These are phyloP conservation scores for Drosophila nr. perissopoda DNA, from an alignment of 2,888 invertebrate species.

Conservation along the genomic window DNA sequence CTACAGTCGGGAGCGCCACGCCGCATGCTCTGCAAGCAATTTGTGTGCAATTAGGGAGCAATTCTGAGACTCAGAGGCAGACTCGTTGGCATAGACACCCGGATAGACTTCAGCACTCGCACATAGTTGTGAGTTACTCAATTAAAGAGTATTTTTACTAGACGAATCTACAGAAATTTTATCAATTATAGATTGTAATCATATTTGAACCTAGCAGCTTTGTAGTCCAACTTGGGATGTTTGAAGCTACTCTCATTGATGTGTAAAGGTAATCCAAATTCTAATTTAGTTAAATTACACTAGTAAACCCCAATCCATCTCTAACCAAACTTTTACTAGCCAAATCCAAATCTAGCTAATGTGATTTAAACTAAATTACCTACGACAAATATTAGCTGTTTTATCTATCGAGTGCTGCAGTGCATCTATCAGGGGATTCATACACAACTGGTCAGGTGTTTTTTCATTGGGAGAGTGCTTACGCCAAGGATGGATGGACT, in stretches of 20 bases:
- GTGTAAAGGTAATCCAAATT: not conserved
- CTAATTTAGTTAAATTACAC: not conserved
- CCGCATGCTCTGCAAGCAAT: slow-evolving; percentile 79
- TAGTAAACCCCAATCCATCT: not conserved
- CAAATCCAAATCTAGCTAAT: not conserved
- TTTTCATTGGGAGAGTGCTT: slow-evolving; percentile 51
- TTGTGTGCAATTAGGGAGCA: slow-evolving; percentile 7
- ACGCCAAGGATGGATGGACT: slow-evolving; percentile 83
- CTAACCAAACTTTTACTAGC: not conserved
- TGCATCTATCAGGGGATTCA: not conserved
- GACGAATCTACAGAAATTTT: not conserved
- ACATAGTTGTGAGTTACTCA: not conserved
- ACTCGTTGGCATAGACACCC: slow-evolving; percentile 9
- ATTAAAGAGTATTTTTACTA: not conserved
- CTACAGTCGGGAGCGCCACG: slow-evolving; percentile 78
- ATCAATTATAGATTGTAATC: not conserved
- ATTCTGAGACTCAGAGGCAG: not conserved
- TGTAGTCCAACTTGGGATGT: not conserved
- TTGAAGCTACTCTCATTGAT: not conserved
- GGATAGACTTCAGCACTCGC: slow-evolving; percentile 16
- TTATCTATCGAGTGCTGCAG: slow-evolving; percentile 15
- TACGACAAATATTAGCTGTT: not conserved
- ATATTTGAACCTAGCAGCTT: not conserved
- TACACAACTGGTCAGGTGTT: slow-evolving; percentile 9
- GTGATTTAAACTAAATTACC: not conserved